phyloP scores from a whole-genome alignment of 2,113 vertebrate species.

The Probosciger aterrimus region DNA sequence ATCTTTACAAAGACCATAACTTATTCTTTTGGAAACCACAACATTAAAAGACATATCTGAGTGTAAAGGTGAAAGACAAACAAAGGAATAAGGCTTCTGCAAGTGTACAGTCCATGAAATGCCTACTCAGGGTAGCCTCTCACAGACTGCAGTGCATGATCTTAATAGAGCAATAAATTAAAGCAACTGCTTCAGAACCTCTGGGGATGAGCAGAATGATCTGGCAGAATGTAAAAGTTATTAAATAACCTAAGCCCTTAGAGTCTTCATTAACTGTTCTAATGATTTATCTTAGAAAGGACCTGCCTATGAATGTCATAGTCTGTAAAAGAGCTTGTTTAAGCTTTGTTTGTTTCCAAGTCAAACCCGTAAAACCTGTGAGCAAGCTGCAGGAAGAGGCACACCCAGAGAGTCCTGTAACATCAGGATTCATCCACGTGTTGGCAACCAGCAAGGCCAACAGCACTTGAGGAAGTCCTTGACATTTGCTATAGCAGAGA shows the following conservation, averaged over 20 bases:
- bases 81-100: background rate
- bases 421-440: background rate
- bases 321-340: background rate
- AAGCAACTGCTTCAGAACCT: background rate
- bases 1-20: background rate
- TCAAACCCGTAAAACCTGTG: fast-evolving
- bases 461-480: fast-evolving
- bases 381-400: background rate
- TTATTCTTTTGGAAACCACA: background rate
- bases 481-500: background rate
- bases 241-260: background rate
- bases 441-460: background rate
- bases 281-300: background rate
- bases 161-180: background rate
- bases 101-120: background rate
- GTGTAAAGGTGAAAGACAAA: background rate
- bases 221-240: background rate
- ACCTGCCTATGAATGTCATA: fast-evolving
- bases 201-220: background rate
- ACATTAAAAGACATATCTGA: background rate
- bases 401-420: background rate
- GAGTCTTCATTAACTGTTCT: background rate
- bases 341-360: background rate
- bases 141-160: background rate
- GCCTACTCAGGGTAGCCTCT: background rate